Base-by-base conservation (phyloP, 2,888 invertebrate genomes). In the Rhodophaea formosa region DNA sequence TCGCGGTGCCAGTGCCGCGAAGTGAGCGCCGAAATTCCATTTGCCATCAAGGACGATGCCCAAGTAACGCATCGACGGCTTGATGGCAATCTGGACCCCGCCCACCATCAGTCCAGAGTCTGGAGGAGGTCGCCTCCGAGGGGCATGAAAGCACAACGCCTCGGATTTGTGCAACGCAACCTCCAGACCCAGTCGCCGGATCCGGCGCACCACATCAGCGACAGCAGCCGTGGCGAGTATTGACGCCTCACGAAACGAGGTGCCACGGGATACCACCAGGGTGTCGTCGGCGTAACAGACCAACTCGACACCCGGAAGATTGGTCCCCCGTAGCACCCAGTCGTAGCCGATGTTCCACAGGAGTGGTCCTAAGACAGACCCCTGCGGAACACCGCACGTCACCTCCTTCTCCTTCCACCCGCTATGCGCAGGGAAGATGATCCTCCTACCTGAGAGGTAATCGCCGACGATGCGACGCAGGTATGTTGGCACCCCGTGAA, bases 401-500 rank as follows among this genome's bases (percentile, higher is more conserved):
- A 42, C 14, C 12, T 12, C 42, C 3, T 12, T n/a, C 6, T n/a
- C n/a, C 12, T 16, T 5, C 44, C 15, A 44, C 15, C 44, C 44
- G 16, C 8, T 8, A 6, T 14, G 44, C n/a, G 15, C 44, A 15
- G 44, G 44, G 8, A 15, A 44, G 5, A 44, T 14, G 7, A 44
- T 1, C 16, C 8, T 16, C 8, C 44, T 44, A 0, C 14, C 44
- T 15, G 44, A 44, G 44, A 65, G 55, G 56, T 66, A 67, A 1
- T 30, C 17, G 5, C 17, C 53, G 0, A 67, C n/a, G 0, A 68
- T 17, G 0, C 51, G 47, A 7, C 56, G 30, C 12, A 66, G 44
- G 49, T 66, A 66, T 0, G n/a, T 7, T 0, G 71, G 68, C 29
- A 71, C 60, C 1, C 54, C 7, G 32, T 68, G 68, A 14, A 59